phyloP scores from a whole-genome alignment of 1,140 invertebrate species.

The Pachyrhynchus sulphureomaculatus region DNA sequence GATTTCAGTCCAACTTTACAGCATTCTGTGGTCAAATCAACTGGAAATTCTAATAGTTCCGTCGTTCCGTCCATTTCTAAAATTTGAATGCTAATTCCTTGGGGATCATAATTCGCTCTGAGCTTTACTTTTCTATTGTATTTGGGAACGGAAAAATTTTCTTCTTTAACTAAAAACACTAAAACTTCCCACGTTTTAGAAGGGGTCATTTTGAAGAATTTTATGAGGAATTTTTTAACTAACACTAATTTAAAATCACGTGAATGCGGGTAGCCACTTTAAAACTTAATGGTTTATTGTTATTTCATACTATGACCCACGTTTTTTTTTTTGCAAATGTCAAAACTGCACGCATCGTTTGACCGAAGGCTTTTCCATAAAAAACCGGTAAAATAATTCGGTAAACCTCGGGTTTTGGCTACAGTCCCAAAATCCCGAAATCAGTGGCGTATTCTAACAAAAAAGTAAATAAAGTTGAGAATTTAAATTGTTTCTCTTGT shows the following conservation, averaged over 20 bases:
- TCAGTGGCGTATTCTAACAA: neutral
- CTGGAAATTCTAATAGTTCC: slow-evolving; percentile 64
- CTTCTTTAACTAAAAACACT: slow-evolving; percentile 65
- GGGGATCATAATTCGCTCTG: slow-evolving; percentile 73
- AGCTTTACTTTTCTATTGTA: slow-evolving; percentile 68
- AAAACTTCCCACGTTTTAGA: slow-evolving; percentile 64
- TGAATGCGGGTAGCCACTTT: slow-evolving; percentile 1
- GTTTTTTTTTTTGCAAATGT: slow-evolving; percentile 25
- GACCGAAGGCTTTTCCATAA: slow-evolving; percentile 17
- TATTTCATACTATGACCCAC: slow-evolving; percentile 26
- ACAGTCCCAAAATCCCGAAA: neutral
- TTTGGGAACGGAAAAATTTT: slow-evolving; percentile 65
- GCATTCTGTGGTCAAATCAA: slow-evolving; percentile 68
- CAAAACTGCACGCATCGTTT: slow-evolving; percentile 28
- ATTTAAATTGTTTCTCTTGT: no score
- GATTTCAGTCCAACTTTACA: slow-evolving; percentile 64
- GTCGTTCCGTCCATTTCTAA: slow-evolving; percentile 55
- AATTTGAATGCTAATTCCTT: slow-evolving; percentile 71
- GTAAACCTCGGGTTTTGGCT: neutral
- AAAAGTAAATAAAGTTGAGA: no score
- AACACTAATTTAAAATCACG: slow-evolving; percentile 7
- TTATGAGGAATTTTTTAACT: neutral
- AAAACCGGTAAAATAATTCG: slow-evolving; percentile 17
- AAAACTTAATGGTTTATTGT: slow-evolving; percentile 10
- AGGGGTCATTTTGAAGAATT: slow-evolving; percentile 23